Evolutionary conservation across 2,888 invertebrate genomes (phyloP), one percentile per base, ranked within the genome.

Genomic region (Drosophila quinaria): DNA sequence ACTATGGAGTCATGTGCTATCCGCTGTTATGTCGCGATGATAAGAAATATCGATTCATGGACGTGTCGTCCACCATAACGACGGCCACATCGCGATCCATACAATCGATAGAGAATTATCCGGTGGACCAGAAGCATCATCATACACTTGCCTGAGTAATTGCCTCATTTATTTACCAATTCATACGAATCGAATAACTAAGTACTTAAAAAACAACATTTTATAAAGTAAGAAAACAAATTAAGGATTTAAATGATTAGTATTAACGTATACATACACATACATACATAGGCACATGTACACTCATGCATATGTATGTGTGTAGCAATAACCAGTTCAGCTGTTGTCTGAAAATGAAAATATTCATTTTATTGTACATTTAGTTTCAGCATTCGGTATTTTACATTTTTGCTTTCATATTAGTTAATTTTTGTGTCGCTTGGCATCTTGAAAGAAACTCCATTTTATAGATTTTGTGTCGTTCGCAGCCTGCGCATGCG

Each of bases 1-100:
- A 96, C 84, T 96, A 95, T 81, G 94, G 94, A 70, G 94, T 95
- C 33, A 94, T 95, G 78, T 95, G 95, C 81, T 95, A 95, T 90
- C 95, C 95, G 31, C 93, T 94, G 51, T 88, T 95, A 50, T 95
- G 95, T 61, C 87, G 90, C 50, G 87, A 91, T 29, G 92, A 93
- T 55, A 91, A 91, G 46, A 92, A 91, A 60, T 93, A 93, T 70
- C 90, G 90, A 37, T 92, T 92, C 54, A 92, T 93, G 93, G 92
- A 92, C 70, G 91, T 90, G 2, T 92, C 92, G 0, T 92, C 92
- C 5, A 93, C 92, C 4, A 92, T 92, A 1, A 92, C 93, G 11
- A 90, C 90, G 17, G 90, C 92, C 37, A 92, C 93, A n/a, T 92
- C 93, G 22, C 91, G 91, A 15, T 92, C 92, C 4, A 92, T 92